Conservation (phyloP, 2,113 vertebrate genomes). For the Anoura caudifer region DNA sequence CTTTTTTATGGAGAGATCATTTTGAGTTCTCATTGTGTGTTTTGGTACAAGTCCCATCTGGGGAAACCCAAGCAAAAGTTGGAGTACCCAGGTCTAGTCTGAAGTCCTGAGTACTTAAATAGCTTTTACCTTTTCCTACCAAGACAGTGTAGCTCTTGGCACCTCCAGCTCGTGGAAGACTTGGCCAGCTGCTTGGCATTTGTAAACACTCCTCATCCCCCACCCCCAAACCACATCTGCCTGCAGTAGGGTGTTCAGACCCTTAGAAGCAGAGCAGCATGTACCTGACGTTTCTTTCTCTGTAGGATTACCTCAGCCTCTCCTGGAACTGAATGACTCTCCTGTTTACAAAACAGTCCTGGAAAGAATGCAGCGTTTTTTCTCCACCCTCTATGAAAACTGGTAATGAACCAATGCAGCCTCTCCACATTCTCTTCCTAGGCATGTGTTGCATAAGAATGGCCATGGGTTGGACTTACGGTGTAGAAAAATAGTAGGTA, state of each 20-base stretch:
- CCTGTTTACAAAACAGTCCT: conserved; percentile 88
- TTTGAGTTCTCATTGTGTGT: neutral
- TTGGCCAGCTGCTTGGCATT: neutral
- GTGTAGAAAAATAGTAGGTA: neutral
- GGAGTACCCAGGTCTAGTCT: neutral
- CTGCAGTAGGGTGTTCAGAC: neutral
- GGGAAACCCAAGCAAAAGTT: neutral
- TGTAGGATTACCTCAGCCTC: conserved; percentile 88
- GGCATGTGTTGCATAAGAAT: neutral
- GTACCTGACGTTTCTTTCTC: neutral
- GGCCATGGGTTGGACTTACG: neutral
- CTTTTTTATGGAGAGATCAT: neutral
- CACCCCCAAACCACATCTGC: neutral
- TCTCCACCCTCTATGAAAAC: conserved; percentile 92
- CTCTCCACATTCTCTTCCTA: neutral
- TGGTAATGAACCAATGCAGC: conserved; percentile 84
- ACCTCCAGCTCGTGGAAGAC: neutral
- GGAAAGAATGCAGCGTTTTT: conserved; percentile 97
- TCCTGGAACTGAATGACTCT: conserved; percentile 88
- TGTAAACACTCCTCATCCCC: neutral
- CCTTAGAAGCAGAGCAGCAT: neutral
- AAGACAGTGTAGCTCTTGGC: neutral
- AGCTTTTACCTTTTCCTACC: neutral
- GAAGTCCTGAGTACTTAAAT: neutral
- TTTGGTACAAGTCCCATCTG: neutral